Evolutionary conservation across 2,888 invertebrate genomes (phyloP).

Genomic region (Eristalinus sepulchralis): DNA sequence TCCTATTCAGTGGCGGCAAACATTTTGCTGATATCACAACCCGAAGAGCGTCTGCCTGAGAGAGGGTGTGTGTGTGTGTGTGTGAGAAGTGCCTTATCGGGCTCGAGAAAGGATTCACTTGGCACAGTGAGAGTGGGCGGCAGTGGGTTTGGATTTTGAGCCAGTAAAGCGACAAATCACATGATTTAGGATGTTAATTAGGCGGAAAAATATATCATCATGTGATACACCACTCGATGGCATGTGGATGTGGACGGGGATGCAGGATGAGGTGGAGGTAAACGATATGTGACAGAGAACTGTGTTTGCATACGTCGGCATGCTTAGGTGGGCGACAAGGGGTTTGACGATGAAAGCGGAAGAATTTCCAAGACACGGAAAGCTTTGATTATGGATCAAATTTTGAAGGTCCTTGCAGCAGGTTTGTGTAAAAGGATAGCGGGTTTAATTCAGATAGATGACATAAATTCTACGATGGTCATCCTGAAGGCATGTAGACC

Average conservation of each 20-base stretch:
- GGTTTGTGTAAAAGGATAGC: too few species aligned
- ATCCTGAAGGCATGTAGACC: too few species aligned
- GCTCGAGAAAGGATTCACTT: neutral
- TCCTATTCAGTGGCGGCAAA: conserved; percentile 28
- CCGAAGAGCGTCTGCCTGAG: neutral
- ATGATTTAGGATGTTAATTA: conserved; percentile 73
- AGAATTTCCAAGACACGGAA: too few species aligned
- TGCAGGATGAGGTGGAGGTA: conserved; percentile 7
- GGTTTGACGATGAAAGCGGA: neutral
- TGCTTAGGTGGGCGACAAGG: neutral
- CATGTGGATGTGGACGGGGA: conserved; percentile 46
- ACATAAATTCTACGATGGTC: too few species aligned
- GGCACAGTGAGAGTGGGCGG: conserved; percentile 8
- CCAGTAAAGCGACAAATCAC: conserved; percentile 71
- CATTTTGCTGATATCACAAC: conserved; percentile 63
- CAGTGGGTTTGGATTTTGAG: conserved; percentile 53
- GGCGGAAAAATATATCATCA: conserved; percentile 67
- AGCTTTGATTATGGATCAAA: too few species aligned
- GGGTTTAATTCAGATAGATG: too few species aligned
- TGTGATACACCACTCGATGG: conserved; percentile 62
- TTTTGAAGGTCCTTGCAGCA: too few species aligned
- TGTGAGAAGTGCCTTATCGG: neutral
- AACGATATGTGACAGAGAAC: neutral
- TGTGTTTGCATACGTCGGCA: neutral
- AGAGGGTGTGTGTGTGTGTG: conserved; percentile 15